phyloP scores from a whole-genome alignment of 2,797 vertebrate species.

The Sebastolobus altivelis region DNA sequence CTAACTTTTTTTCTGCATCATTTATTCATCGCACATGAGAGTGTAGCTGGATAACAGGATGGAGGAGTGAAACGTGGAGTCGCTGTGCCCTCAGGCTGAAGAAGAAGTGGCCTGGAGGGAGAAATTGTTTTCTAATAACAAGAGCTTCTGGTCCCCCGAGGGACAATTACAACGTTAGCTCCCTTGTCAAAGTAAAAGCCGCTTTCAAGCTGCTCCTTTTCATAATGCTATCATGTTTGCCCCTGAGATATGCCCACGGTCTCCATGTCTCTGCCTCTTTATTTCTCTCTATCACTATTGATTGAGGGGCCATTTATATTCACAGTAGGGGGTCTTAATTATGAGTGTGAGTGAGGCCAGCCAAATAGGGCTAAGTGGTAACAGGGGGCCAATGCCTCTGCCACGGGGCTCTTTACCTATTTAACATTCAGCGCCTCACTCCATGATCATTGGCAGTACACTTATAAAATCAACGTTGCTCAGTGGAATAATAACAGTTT shows the following conservation, averaged over 20 bases:
- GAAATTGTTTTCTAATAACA: constrained; percentile 90
- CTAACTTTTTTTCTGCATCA: constrained; percentile 38
- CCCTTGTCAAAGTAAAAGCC: constrained; percentile 91
- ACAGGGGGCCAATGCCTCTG: constrained; percentile 82
- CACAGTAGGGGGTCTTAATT: constrained; percentile 88
- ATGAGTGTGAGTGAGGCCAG: constrained; percentile 84
- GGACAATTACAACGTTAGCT: constrained; percentile 89
- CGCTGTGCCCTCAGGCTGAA: constrained; percentile 75
- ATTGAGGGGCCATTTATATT: constrained; percentile 88
- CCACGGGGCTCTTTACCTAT: constrained; percentile 81
- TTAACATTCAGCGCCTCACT: constrained; percentile 80
- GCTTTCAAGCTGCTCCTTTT: constrained; percentile 93
- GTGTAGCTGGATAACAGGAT: constrained; percentile 44
- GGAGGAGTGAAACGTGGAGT: constrained; percentile 65
- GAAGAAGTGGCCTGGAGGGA: constrained; percentile 88
- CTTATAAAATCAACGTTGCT: constrained; percentile 72
- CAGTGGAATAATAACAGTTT: constrained; percentile 65
- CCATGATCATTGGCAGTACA: constrained; percentile 73
- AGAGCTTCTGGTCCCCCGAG: constrained; percentile 87
- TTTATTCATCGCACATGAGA: constrained; percentile 32
- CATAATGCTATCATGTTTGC: constrained; percentile 91
- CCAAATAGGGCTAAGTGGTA: constrained; percentile 86
- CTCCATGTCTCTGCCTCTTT: constrained; percentile 76
- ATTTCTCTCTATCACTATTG: constrained; percentile 82
- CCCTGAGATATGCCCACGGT: constrained; percentile 84